Percentiles rank a stretch among this genome's conserved stretches.
These are phyloP conservation scores for Nasua narica DNA, from an alignment of 2,797 vertebrate genomes.

Conservation along the genomic window DNA sequence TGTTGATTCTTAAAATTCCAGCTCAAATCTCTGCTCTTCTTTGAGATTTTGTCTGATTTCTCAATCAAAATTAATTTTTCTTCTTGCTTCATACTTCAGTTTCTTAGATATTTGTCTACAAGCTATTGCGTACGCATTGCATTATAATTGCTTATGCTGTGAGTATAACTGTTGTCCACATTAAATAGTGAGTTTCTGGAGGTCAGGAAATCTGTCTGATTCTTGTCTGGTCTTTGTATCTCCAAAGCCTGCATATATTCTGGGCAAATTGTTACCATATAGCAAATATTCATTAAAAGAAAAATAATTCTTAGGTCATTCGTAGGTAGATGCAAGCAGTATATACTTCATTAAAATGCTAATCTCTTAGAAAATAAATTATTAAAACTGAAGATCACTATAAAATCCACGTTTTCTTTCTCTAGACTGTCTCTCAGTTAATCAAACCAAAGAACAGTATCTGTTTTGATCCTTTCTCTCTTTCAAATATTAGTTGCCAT, in stretches of 20 bases:
- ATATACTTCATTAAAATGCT: constrained; percentile 18
- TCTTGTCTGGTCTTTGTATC: neutral
- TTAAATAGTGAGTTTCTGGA: neutral
- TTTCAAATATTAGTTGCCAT: constrained; percentile 62
- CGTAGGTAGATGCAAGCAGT: neutral
- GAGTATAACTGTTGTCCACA: neutral
- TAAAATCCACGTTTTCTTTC: constrained; percentile 23
- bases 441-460: constrained; percentile 52
- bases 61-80: neutral
- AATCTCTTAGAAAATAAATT: constrained; percentile 21
- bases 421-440: constrained; percentile 17
- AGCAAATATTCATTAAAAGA: neutral
- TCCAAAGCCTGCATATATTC: neutral
- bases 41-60: neutral
- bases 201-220: neutral
- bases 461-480: constrained; percentile 26
- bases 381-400: neutral
- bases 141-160: neutral
- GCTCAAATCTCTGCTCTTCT: neutral
- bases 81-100: neutral
- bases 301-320: neutral
- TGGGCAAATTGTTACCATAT: neutral
- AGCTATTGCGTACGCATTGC: neutral
- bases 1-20: neutral
- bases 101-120: neutral